Evolutionary conservation across 2,888 invertebrate genomes (phyloP).

Genomic region (Cinara cedri): DNA sequence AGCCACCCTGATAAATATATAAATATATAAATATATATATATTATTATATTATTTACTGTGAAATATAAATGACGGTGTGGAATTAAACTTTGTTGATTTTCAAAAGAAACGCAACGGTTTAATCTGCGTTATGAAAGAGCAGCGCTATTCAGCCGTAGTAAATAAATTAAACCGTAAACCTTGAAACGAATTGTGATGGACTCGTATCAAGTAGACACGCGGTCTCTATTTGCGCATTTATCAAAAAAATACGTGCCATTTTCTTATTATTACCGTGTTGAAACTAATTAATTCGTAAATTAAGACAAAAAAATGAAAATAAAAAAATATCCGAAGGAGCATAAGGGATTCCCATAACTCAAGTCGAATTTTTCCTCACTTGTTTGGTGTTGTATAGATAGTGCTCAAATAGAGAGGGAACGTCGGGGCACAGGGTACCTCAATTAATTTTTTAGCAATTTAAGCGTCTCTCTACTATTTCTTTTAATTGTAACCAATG

Average conservation of each 20-base stretch:
- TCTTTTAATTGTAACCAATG: no score
- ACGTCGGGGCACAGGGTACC: no score
- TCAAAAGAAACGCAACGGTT: not conserved
- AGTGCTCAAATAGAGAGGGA: no score
- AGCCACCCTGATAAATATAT: not conserved
- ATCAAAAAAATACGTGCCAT: not conserved
- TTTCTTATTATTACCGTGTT: not conserved
- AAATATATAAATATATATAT: not conserved
- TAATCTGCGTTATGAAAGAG: constrained; percentile 1
- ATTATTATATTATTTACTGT: not conserved
- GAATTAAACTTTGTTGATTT: constrained; percentile 7
- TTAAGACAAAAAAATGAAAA: not conserved
- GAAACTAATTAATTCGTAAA: not conserved
- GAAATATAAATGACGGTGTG: constrained; percentile 25
- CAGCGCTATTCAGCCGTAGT: not conserved
- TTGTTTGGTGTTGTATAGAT: no score
- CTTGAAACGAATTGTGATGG: constrained; percentile 14
- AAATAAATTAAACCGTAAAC: constrained; percentile 27
- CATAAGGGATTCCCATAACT: no score
- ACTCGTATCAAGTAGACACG: not conserved
- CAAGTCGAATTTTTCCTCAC: no score
- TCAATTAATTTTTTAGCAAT: no score
- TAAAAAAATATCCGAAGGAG: no score
- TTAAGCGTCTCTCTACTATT: no score
- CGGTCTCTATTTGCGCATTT: not conserved